Conservation (phyloP, 2,888 invertebrate genomes). For the Caenorhabditis japonica region DNA sequence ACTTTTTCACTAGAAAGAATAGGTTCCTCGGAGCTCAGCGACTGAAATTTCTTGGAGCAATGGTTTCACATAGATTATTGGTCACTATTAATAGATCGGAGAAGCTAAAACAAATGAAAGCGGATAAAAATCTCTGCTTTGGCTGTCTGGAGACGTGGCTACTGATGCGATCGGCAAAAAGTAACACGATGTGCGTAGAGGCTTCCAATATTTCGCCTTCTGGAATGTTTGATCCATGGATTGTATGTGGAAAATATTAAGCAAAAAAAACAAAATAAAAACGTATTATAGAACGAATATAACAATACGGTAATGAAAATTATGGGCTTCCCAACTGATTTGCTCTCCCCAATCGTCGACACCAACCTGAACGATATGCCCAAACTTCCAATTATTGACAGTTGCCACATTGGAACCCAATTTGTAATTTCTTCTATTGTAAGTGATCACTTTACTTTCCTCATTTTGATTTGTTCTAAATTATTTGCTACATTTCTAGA, state of each 20-base stretch:
- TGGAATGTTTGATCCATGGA: conserved; percentile 93
- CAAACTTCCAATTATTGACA: conserved; percentile 84
- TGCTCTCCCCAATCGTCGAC: conserved; percentile 83
- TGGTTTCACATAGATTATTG: conserved; percentile 71
- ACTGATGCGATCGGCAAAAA: conserved; percentile 82
- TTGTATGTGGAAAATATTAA: conserved; percentile 79
- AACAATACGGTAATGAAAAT: conserved; percentile 84
- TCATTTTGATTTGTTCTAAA: not conserved
- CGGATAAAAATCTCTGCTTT: conserved; percentile 83
- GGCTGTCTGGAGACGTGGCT: conserved; percentile 94
- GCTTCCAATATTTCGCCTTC: conserved; percentile 92
- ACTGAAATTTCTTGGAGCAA: conserved; percentile 79
- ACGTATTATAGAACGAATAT: conserved; percentile 83
- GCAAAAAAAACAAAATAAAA: not conserved
- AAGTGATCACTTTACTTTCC: conserved; percentile 78
- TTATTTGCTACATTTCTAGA: conserved; percentile 38
- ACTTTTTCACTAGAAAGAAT: conserved; percentile 85
- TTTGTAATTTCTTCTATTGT: conserved; percentile 87
- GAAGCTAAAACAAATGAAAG: conserved; percentile 81
- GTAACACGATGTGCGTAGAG: conserved; percentile 84
- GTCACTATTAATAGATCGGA: conserved; percentile 72
- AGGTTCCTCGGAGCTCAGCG: conserved; percentile 89
- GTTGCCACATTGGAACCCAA: conserved; percentile 84
- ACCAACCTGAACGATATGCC: conserved; percentile 79
- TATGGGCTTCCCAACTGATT: conserved; percentile 84